Evolutionary conservation across 2,888 invertebrate genomes (phyloP), one percentile per base, ranked within the genome.

Genomic region (Agapostemon virescens): DNA sequence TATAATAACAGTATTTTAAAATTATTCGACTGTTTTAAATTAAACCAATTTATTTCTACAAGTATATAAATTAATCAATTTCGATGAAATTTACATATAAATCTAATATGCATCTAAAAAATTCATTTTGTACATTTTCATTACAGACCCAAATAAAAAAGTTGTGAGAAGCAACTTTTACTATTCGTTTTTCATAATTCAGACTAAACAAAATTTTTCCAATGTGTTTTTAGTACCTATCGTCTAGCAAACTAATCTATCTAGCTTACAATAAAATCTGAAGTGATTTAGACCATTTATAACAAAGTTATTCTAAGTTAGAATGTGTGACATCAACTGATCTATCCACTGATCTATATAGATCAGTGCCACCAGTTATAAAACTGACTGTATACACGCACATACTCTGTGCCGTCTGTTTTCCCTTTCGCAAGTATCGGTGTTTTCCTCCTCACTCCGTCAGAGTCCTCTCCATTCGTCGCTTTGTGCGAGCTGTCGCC

Each of bases 391-490:
- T 49, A 49, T 49, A n/a, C 9, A 26, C 55, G n/a, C 9, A n/a
- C 23, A 23, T 23, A 52, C 26, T 55, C 55, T 17, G 55, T 55
- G 26, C 55, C 2, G 72, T 73, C 49, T 61, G 73, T 76, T 72
- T 81, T 76, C 58, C 67, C 42, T 78, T 76, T 75, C 76, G 61
- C 26, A 26, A 40, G 30, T 40, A 15, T 26, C 42, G 20, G 66
- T 58, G 67, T 55, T 42, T 75, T 82, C 58, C 63, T 78, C 23
- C 52, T 63, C 30, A 40, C 63, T 30, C 58, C 66, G 71, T 68
- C 67, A 79, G 84, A 80, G 84, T 71, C 81, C 79, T 82, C 84
- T 82, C 70, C 69, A 33, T 61, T 69, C 79, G 70, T 70, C 67
- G 30, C 58, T 75, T 69, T 75, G 68, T 72, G 74, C 64, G 79